Evolutionary conservation across 2,888 invertebrate species (phyloP).

Genomic region (Trachelus troglodyta): DNA sequence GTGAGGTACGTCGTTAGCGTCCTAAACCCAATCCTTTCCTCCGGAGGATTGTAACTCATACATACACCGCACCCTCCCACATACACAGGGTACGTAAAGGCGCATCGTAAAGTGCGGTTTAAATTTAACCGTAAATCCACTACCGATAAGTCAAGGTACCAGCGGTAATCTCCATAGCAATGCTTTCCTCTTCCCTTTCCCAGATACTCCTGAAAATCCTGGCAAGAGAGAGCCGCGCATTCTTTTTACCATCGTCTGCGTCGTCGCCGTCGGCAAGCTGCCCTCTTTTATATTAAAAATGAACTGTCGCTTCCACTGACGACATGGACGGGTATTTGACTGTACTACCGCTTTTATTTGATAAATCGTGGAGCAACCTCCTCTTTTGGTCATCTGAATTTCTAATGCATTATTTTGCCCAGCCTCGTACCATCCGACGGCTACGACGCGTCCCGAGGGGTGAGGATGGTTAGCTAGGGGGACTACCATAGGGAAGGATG

Average conservation of each 20-base stretch:
- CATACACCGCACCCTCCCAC: background rate
- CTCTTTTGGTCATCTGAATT: constrained; percentile 65
- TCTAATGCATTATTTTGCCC: constrained; percentile 61
- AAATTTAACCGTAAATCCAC: background rate
- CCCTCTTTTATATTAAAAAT: constrained; percentile 65
- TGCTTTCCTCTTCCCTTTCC: background rate
- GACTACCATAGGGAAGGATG: background rate
- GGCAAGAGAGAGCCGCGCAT: background rate
- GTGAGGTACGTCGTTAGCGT: background rate
- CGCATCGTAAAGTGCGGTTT: constrained; percentile 1
- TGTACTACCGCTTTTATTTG: constrained; percentile 61
- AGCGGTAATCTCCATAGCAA: background rate
- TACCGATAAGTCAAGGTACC: background rate
- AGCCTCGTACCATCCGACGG: constrained; percentile 40
- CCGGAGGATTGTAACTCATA: background rate
- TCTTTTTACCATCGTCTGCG: constrained; percentile 13
- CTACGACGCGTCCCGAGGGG: constrained; percentile 15
- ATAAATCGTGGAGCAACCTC: constrained; percentile 58
- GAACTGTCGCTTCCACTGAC: constrained; percentile 66
- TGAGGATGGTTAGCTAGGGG: constrained; percentile 7
- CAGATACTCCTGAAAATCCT: background rate
- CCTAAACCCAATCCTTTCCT: background rate
- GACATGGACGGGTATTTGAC: constrained; percentile 63
- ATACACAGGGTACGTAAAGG: background rate
- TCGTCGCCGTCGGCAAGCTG: constrained; percentile 24